A percentile compares a stretch with the other conserved stretches of the same genome.
Evolutionary conservation across 2,888 invertebrate genomes (phyloP).

Genomic region (Flexamia atlantica): DNA sequence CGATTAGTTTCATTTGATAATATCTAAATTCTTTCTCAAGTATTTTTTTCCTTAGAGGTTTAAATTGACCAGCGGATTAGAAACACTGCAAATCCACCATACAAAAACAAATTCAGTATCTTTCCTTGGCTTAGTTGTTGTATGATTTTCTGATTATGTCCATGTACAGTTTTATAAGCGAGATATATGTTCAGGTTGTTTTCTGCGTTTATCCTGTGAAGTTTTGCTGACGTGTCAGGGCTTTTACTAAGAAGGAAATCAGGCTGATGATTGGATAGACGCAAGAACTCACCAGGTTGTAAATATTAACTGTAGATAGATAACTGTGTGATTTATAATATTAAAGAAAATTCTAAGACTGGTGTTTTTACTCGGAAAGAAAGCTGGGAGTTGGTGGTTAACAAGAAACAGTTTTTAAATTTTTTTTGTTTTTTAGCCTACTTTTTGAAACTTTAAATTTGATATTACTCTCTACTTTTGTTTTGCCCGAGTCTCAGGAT

Average conservation of each 20-base stretch:
- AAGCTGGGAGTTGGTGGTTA: conserved; percentile 6
- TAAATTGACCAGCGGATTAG: too few relatives aligned
- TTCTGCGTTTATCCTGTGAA: background rate
- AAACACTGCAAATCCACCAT: too few relatives aligned
- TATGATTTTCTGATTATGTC: background rate
- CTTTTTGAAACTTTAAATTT: too few relatives aligned
- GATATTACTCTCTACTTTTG: too few relatives aligned
- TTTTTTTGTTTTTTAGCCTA: too few relatives aligned
- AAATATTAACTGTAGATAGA: conserved; percentile 9
- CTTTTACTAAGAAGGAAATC: too few relatives aligned
- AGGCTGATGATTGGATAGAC: conserved; percentile 1
- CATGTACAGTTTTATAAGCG: conserved; percentile 21
- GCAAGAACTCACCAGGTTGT: conserved; percentile 11
- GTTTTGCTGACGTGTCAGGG: background rate
- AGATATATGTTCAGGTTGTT: background rate
- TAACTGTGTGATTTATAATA: conserved; percentile 9
- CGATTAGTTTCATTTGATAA: too few relatives aligned
- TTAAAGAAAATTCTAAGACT: conserved; percentile 32
- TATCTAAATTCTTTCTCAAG: too few relatives aligned
- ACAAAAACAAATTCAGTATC: background rate
- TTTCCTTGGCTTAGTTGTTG: background rate
- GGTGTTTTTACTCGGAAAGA: conserved; percentile 3
- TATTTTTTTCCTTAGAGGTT: too few relatives aligned
- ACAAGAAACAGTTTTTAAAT: too few relatives aligned
- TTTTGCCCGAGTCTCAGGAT: too few relatives aligned